Evolutionary conservation across 2,113 vertebrate genomes (phyloP).

Genomic region (Danionella cerebrum): DNA sequence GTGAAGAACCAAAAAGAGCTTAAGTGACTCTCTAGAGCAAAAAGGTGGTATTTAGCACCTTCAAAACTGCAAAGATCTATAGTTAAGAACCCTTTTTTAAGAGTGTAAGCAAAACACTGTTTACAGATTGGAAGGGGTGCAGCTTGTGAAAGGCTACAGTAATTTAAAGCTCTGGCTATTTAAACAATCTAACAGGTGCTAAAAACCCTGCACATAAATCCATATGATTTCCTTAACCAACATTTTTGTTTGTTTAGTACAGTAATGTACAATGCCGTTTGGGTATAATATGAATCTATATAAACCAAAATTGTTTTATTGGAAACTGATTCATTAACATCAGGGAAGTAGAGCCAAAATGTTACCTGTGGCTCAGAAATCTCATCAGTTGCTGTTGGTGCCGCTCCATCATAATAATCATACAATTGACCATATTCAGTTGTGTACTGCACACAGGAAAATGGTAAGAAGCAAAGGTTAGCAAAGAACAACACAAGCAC

Average conservation of each 20-base stretch:
- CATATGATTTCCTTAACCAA: background rate
- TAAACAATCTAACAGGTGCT: background rate
- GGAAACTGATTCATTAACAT: too few species aligned
- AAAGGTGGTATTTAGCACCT: too few species aligned
- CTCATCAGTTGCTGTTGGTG: conserved; percentile 75
- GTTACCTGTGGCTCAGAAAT: conserved; percentile 91
- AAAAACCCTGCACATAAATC: background rate
- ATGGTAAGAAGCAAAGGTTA: conserved; percentile 74
- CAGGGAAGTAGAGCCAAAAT: too few species aligned
- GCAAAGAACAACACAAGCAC: conserved; percentile 16
- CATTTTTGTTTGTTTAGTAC: background rate
- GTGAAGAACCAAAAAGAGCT: too few species aligned
- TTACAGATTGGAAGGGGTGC: background rate
- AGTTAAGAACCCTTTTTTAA: too few species aligned
- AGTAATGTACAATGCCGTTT: too few species aligned
- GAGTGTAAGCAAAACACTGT: too few species aligned
- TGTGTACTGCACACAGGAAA: conserved; percentile 77
- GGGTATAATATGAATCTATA: too few species aligned
- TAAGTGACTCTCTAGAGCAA: too few species aligned
- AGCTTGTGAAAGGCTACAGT: background rate
- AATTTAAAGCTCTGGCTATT: background rate
- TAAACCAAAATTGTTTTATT: background rate
- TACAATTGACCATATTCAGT: conserved; percentile 86
- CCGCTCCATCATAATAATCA: conserved; percentile 89
- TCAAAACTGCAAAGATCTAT: too few species aligned